Evolutionary conservation across 1,140 invertebrate genomes (phyloP).

Genomic region (Drosophila santomea): DNA sequence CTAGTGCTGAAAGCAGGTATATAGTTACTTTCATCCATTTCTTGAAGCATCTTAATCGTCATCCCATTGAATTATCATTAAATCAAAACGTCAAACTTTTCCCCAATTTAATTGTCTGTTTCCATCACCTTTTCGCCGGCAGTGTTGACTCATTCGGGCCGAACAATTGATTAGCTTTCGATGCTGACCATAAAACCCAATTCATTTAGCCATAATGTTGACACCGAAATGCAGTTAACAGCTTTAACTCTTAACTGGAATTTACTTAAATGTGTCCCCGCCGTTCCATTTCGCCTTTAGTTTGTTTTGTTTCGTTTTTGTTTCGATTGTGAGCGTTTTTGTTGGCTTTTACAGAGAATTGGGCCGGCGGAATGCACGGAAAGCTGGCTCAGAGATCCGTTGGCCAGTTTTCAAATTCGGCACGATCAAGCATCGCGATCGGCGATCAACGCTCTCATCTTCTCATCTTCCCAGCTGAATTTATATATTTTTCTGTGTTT

Average conservation of each 20-base stretch:
- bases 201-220: conserved; percentile 71
- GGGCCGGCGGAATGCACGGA: conserved; percentile 67
- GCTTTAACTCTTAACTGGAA: conserved; percentile 64
- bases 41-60: conserved; percentile 32
- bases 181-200: conserved; percentile 62
- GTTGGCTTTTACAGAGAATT: conserved; percentile 58
- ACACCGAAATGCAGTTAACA: conserved; percentile 78
- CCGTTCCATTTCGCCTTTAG: conserved; percentile 5
- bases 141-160: conserved; percentile 62
- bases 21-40: conserved; percentile 3
- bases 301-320: conserved; percentile 24
- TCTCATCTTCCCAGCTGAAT: conserved; percentile 57
- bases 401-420: conserved; percentile 73
- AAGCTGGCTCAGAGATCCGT: conserved; percentile 27
- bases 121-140: conserved; percentile 39
- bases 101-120: conserved; percentile 26
- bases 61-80: conserved; percentile 35
- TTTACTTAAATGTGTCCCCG: conserved; percentile 48
- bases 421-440: conserved; percentile 72
- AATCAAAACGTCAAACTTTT: conserved; percentile 30
- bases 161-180: conserved; percentile 76
- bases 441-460: conserved; percentile 63
- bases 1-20: too few relatives aligned
- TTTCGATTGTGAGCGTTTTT: conserved; percentile 20
- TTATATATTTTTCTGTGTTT: conserved; percentile 53